These are phyloP conservation scores for Byasa hedistus DNA, from an alignment of 2,888 invertebrate genomes.

Conservation along the genomic window DNA sequence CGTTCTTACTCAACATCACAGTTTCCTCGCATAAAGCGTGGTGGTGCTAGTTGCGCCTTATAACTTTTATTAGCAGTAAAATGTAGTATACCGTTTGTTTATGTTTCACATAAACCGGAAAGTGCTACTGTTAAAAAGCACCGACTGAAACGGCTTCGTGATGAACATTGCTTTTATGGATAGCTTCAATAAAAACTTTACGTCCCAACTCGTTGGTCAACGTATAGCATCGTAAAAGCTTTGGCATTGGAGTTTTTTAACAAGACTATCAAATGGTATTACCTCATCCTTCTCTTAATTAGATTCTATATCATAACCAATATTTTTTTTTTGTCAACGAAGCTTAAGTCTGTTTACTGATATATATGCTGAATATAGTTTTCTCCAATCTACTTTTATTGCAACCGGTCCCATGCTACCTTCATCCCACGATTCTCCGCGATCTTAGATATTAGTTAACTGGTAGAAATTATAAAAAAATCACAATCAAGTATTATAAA, in stretches of 20 bases:
- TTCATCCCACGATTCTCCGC: too few species aligned
- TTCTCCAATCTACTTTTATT: too few species aligned
- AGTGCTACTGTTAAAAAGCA: constrained; percentile 20
- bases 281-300: too few species aligned
- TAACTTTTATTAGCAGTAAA: constrained; percentile 26
- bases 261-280: too few species aligned
- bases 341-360: too few species aligned
- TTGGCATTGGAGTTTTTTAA: background rate
- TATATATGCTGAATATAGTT: too few species aligned
- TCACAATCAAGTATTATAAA: too few species aligned
- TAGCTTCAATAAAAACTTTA: constrained; percentile 22
- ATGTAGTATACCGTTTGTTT: constrained; percentile 9
- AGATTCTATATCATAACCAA: too few species aligned
- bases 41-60: constrained; percentile 6
- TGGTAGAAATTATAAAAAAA: too few species aligned
- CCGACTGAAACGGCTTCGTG: constrained; percentile 17
- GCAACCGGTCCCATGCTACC: too few species aligned
- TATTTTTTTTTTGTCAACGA: too few species aligned
- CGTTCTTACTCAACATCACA: constrained; percentile 53
- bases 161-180: constrained; percentile 17
- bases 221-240: constrained; percentile 8
- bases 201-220: constrained; percentile 8
- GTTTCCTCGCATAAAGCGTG: background rate
- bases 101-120: constrained; percentile 21
- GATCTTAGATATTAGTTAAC: too few species aligned